phyloP scores from a whole-genome alignment of 2,888 invertebrate genomes.

The Isotomurus palustris region DNA sequence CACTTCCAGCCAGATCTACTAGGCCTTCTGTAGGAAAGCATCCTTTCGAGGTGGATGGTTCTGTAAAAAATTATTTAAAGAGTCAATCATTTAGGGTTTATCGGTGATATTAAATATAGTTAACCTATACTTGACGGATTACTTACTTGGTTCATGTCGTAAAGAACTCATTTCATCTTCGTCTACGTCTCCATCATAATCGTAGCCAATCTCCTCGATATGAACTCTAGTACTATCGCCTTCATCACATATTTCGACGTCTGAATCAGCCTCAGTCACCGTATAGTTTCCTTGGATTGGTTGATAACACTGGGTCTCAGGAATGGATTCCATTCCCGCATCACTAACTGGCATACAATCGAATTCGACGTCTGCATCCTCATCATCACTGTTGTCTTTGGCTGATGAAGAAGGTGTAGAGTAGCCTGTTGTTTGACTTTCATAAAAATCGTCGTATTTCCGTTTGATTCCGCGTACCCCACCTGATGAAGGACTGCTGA shows the following conservation, averaged over 20 bases:
- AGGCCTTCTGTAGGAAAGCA: slow-evolving; percentile 15
- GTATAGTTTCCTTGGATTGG: slow-evolving; percentile 14
- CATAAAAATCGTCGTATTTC: slow-evolving; percentile 6
- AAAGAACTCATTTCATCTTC: slow-evolving; percentile 7
- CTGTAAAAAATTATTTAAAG: slow-evolving; percentile 2
- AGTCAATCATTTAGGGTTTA: slow-evolving; percentile 1
- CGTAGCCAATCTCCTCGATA: slow-evolving; percentile 35
- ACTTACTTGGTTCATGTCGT: slow-evolving; percentile 19
- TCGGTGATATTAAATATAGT: too few relatives aligned
- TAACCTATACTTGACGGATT: background rate
- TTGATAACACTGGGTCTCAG: background rate
- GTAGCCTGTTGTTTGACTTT: slow-evolving; percentile 1
- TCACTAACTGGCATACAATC: background rate
- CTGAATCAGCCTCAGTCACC: slow-evolving; percentile 38
- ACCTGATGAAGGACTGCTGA: slow-evolving; percentile 3
- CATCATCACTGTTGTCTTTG: slow-evolving; percentile 11
- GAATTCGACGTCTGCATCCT: slow-evolving; percentile 6
- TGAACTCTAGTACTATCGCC: slow-evolving; percentile 29
- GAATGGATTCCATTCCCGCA: background rate
- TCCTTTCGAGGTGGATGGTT: slow-evolving; percentile 25
- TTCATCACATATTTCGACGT: slow-evolving; percentile 41
- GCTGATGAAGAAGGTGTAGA: slow-evolving; percentile 8
- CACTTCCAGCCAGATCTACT: slow-evolving; percentile 34
- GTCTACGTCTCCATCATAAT: slow-evolving; percentile 10
- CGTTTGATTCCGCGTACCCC: background rate